These are phyloP conservation scores for Oegoconia quadripuncta DNA, from an alignment of 2,888 invertebrate species.

Conservation along the genomic window DNA sequence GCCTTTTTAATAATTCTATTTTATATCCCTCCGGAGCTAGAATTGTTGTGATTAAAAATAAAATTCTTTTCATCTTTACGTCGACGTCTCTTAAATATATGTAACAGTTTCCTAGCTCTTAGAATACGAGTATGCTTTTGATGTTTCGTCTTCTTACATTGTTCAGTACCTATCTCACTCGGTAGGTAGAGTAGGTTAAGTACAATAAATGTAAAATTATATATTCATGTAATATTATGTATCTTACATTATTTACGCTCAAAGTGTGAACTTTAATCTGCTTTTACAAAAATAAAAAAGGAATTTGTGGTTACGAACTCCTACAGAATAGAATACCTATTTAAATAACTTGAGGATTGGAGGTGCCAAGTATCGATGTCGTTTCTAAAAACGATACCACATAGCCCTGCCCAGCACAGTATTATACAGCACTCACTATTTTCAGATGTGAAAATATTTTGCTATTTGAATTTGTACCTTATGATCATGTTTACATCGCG, in stretches of 20 bases:
- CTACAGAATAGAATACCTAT: slow-evolving; percentile 4
- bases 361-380: slow-evolving; percentile 32
- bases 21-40: slow-evolving; percentile 55
- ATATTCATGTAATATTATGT: too few relatives aligned
- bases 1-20: slow-evolving; percentile 68
- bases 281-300: too few relatives aligned
- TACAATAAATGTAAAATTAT: too few relatives aligned
- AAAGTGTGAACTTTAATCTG: too few relatives aligned
- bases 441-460: slow-evolving; percentile 14
- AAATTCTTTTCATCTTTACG: slow-evolving; percentile 61
- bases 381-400: slow-evolving; percentile 28
- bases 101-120: slow-evolving; percentile 49
- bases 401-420: slow-evolving; percentile 4
- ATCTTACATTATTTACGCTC: too few relatives aligned
- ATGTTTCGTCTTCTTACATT: too few relatives aligned
- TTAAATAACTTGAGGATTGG: slow-evolving; percentile 24
- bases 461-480: slow-evolving; percentile 11
- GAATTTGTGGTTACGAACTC: too few relatives aligned
- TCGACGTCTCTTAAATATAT: slow-evolving; percentile 34
- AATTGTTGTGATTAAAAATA: slow-evolving; percentile 64
- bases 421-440: slow-evolving; percentile 11
- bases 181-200: too few relatives aligned
- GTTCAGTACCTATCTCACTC: too few relatives aligned
- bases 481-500: slow-evolving; percentile 7
- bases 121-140: slow-evolving; percentile 48